Percentiles rank a stretch among this genome's conserved stretches.
Evolutionary conservation across 1,140 invertebrate genomes (phyloP).

Genomic region (Luehdorfia chinensis): DNA sequence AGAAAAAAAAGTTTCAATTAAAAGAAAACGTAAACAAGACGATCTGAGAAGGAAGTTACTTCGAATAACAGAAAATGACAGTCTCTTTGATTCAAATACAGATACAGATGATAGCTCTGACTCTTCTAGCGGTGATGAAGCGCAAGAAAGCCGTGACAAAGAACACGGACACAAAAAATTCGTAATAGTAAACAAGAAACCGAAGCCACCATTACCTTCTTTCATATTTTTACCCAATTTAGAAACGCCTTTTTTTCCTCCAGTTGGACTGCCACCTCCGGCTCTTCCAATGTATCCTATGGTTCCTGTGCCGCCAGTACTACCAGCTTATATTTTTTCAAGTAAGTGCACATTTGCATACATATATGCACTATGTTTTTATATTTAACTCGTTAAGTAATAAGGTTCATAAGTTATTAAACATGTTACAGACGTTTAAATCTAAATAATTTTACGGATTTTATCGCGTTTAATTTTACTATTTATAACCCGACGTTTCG

Average conservation of each 20-base stretch:
- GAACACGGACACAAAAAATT: constrained; percentile 58
- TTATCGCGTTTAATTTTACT: too few relatives aligned
- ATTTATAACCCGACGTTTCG: too few relatives aligned
- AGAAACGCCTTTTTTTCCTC: constrained; percentile 59
- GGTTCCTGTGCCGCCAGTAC: constrained; percentile 51
- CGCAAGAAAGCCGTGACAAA: constrained; percentile 20
- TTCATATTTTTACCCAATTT: constrained; percentile 63
- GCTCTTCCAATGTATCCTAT: constrained; percentile 57
- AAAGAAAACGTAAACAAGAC: constrained; percentile 33
- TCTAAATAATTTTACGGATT: too few relatives aligned
- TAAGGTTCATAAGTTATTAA: background rate
- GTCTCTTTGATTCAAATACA: constrained; percentile 38
- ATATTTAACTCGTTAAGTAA: background rate
- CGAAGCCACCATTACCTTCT: constrained; percentile 50
- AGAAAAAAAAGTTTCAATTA: constrained; percentile 22
- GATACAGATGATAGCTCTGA: constrained; percentile 3
- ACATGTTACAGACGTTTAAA: background rate
- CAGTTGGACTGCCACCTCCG: constrained; percentile 50
- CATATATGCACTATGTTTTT: background rate
- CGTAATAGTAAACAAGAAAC: constrained; percentile 54
- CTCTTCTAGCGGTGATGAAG: constrained; percentile 14
- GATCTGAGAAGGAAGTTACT: constrained; percentile 43
- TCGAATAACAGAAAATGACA: constrained; percentile 56
- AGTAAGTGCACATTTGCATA: constrained; percentile 22
- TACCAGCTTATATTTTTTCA: constrained; percentile 28